phyloP scores from a whole-genome alignment of 35 echinoderm and acorn worm genomes.

The Acanthaster planci region DNA sequence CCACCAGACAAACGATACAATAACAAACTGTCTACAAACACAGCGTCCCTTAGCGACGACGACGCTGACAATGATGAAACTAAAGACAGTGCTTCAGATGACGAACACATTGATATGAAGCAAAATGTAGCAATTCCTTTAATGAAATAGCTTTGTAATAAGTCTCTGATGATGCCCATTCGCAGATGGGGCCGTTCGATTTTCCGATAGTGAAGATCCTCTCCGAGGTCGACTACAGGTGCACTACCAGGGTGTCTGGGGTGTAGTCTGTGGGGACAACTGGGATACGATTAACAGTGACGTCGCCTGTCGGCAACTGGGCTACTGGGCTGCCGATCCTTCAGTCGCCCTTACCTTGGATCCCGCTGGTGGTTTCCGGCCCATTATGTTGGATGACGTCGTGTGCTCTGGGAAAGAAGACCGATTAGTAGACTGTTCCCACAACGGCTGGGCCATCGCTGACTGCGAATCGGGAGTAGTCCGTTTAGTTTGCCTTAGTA shows the following conservation, averaged over 20 bases:
- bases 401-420: neutral
- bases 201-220: neutral
- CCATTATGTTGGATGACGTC: conserved; percentile 1
- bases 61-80: no score
- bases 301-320: conserved; percentile 45
- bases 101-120: no score
- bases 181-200: conserved; percentile 11
- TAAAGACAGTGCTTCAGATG: no score
- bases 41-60: no score
- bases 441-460: conserved; percentile 29
- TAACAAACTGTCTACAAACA: no score
- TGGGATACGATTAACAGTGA: neutral
- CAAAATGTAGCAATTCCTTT: no score
- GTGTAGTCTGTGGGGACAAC: conserved; percentile 25
- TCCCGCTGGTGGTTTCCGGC: neutral
- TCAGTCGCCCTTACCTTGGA: neutral
- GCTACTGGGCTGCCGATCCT: neutral
- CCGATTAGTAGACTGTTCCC: neutral
- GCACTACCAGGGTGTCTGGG: conserved; percentile 34
- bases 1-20: no score
- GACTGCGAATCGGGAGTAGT: conserved; percentile 17
- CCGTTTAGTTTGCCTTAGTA: neutral
- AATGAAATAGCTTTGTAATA: neutral
- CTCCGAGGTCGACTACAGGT: conserved; percentile 25
- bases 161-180: no score